Conservation (phyloP, 2,888 invertebrate genomes). For the Beris chalybata region DNA sequence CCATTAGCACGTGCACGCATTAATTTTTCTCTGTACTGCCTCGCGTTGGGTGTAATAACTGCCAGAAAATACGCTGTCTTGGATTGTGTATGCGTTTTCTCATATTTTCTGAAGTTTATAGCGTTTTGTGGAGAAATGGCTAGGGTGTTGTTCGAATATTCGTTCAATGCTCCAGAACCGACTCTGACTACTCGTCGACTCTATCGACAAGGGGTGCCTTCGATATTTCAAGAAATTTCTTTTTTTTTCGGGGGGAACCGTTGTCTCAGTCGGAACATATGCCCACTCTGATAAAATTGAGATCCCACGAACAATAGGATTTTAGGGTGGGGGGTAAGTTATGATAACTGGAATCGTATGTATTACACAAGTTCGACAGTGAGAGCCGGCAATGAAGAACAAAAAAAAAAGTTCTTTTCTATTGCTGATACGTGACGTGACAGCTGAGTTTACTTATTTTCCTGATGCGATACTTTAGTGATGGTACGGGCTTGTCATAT, state of each 20-base stretch:
- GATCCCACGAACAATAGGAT: no score
- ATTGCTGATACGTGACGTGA: slow-evolving; percentile 38
- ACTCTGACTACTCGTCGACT: no score
- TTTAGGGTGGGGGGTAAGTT: slow-evolving; percentile 13
- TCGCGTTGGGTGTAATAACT: slow-evolving; percentile 9
- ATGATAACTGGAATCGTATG: slow-evolving; percentile 30
- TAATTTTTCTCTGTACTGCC: slow-evolving; percentile 40
- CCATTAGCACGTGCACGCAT: slow-evolving; percentile 57
- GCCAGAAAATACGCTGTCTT: not conserved
- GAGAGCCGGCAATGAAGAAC: slow-evolving; percentile 13
- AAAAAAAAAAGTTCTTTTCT: slow-evolving; percentile 36
- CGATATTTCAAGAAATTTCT: no score
- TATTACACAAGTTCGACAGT: slow-evolving; percentile 28
- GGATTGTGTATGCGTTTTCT: slow-evolving; percentile 34
- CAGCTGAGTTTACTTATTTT: slow-evolving; percentile 38
- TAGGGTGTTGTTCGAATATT: slow-evolving; percentile 15
- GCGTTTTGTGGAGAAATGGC: slow-evolving; percentile 11
- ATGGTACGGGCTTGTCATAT: no score
- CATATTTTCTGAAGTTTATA: slow-evolving; percentile 38
- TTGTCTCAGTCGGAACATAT: no score
- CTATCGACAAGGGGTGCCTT: no score
- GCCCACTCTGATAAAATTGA: no score
- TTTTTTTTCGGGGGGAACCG: no score
- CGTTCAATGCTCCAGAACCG: no score
- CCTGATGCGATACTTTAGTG: not conserved